Conservation (phyloP, 2,113 vertebrate genomes). For the Sakesphorus luctuosus region DNA sequence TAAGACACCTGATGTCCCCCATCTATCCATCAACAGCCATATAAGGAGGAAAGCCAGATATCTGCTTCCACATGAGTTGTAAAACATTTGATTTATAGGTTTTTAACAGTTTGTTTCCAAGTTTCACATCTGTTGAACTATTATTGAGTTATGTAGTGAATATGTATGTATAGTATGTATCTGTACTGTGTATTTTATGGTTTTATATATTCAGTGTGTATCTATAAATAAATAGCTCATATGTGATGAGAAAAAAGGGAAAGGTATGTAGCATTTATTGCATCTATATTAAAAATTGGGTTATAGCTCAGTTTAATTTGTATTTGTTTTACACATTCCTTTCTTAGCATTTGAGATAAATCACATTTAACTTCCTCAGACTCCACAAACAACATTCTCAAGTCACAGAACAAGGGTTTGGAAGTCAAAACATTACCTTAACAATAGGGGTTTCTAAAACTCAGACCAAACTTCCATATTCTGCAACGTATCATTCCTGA, state of each 20-base stretch:
- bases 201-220: background rate
- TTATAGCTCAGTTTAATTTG: background rate
- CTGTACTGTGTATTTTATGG: background rate
- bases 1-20: background rate
- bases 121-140: background rate
- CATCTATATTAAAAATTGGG: fast-evolving
- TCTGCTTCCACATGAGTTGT: background rate
- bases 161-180: background rate
- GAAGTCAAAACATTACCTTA: background rate
- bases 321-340: background rate
- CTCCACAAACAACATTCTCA: background rate
- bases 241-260: background rate
- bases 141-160: background rate
- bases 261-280: background rate
- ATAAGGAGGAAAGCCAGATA: background rate
- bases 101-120: background rate
- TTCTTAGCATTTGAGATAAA: background rate
- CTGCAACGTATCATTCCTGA: background rate
- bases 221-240: background rate
- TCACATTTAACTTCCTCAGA: background rate
- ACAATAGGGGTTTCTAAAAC: background rate
- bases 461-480: background rate
- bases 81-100: background rate
- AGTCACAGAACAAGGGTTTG: background rate
- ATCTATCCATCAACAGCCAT: background rate